Base-by-base conservation (phyloP, 2,113 vertebrate genomes). In the Takifugu bimaculatus region DNA sequence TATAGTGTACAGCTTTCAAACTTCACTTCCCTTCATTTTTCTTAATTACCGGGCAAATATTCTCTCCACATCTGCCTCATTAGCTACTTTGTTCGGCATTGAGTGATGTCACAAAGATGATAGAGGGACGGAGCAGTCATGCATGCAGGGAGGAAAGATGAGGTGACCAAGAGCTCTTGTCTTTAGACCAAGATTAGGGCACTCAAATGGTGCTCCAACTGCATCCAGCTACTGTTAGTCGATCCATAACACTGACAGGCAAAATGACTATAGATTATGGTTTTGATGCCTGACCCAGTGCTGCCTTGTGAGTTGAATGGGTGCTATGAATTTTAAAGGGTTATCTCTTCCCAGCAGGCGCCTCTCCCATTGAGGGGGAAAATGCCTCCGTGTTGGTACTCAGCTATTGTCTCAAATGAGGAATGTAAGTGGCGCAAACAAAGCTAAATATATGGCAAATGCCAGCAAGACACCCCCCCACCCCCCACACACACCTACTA, bases 31-130 rank as follows among this genome's bases (percentile, higher is more conserved):
- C 83, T 88, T 88, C 86, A 91, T 92, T 90, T 89, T 86, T 91
- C 88, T 88, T 91, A 90, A 91, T 91, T 90, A 90, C 80, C 42
- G 53, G 77, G 75, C 74, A 85, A 88, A 88, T 85, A 87, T 87
- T 85, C 84, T 72, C 74, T 63, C 71, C 62, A 78, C 77, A 72
- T 85, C 78, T 86, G 86, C 84, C 86, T 91, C 89, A 91, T 91
- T 92, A 90, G 77, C 68, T 80, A 82, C 79, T 90, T 85, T 90
- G 84, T 89, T 87, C 82, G 88, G 87, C 88, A 54, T 75, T 88
- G 85, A 90, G 82, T 78, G 82, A 86, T 87, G 91, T 88, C 84
- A 87, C 80, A 74, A 68, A 75, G 75, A 87, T 82, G 89, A 91
- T 88, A 80, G 87, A 90, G 77, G 84, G 83, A 88, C 83, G 66